Evolutionary conservation across 2,888 invertebrate genomes (phyloP).

Genomic region (Rotaria macrura): DNA sequence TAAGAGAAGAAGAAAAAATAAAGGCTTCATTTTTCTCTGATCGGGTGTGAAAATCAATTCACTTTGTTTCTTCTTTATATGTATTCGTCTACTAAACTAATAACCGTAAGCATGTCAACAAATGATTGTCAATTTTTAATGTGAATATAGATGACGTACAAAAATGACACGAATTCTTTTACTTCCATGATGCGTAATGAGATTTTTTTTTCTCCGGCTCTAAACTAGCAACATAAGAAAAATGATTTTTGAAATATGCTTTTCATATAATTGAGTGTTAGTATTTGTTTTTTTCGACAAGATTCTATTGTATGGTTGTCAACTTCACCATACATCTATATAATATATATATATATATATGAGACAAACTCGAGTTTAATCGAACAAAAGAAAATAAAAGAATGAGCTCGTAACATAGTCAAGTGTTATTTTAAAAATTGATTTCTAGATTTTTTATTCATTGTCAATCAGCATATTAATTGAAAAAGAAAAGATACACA

Average conservation of each 20-base stretch:
- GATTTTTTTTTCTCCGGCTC: neutral
- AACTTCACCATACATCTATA: too few relatives aligned
- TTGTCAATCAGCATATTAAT: neutral
- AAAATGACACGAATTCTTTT: neutral
- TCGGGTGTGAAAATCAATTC: constrained; percentile 1
- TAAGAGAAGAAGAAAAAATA: neutral
- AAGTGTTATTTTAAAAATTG: constrained; percentile 4
- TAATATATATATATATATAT: neutral
- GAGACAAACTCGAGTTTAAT: neutral
- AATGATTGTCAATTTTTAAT: neutral
- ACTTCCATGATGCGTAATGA: neutral
- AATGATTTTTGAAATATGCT: neutral
- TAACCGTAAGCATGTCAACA: constrained; percentile 1
- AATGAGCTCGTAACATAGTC: neutral
- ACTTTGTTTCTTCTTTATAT: neutral
- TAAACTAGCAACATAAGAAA: neutral
- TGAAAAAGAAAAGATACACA: neutral
- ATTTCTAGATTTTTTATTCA: neutral
- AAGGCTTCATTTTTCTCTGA: neutral
- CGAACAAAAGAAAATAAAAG: neutral
- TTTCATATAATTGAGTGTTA: neutral
- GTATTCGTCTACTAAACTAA: constrained; percentile 3
- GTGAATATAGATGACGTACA: neutral
- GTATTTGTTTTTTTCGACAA: neutral
- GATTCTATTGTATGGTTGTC: neutral